Evolutionary conservation across 2,888 invertebrate species (phyloP).

Genomic region (Drosophila anomelani): DNA sequence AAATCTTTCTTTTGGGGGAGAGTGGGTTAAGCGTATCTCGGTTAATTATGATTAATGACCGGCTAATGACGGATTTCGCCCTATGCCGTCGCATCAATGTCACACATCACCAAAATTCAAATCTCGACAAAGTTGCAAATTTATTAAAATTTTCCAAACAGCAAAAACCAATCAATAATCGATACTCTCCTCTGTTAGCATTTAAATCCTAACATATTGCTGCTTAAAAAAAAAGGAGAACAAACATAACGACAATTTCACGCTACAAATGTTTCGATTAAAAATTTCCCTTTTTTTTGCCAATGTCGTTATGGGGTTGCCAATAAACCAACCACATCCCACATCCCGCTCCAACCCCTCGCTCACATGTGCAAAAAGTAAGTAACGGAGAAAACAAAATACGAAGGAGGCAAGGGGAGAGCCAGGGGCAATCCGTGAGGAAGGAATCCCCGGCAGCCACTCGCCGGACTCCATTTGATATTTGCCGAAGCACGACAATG

Average conservation of each 20-base stretch:
- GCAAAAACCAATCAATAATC: slow-evolving; percentile 43
- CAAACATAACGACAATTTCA: slow-evolving; percentile 73
- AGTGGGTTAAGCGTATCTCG: slow-evolving; percentile 18
- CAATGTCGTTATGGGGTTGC: slow-evolving; percentile 56
- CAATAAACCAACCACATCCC: slow-evolving; percentile 56
- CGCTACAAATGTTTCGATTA: slow-evolving; percentile 80
- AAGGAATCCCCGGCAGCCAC: slow-evolving; percentile 50
- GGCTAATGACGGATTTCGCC: slow-evolving; percentile 55
- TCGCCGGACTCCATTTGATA: slow-evolving; percentile 71
- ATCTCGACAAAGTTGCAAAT: slow-evolving; percentile 22
- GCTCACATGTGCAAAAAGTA: slow-evolving; percentile 62
- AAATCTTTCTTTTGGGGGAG: slow-evolving; percentile 10
- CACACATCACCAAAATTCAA: slow-evolving; percentile 22
- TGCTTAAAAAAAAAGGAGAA: slow-evolving; percentile 46
- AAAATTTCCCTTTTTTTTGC: slow-evolving; percentile 48
- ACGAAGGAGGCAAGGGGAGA: slow-evolving; percentile 27
- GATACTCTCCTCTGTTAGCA: slow-evolving; percentile 8
- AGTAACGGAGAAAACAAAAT: slow-evolving; percentile 40
- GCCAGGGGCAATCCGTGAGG: slow-evolving; percentile 11
- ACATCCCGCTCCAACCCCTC: slow-evolving; percentile 11
- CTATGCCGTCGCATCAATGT: slow-evolving; percentile 38
- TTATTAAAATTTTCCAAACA: slow-evolving; percentile 30
- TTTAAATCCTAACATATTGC: slow-evolving; percentile 76
- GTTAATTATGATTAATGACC: slow-evolving; percentile 73
- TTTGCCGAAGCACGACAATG: slow-evolving; percentile 74